These are phyloP conservation scores for Lordiphosa andalusiaca DNA, from an alignment of 2,888 invertebrate genomes.

Conservation along the genomic window DNA sequence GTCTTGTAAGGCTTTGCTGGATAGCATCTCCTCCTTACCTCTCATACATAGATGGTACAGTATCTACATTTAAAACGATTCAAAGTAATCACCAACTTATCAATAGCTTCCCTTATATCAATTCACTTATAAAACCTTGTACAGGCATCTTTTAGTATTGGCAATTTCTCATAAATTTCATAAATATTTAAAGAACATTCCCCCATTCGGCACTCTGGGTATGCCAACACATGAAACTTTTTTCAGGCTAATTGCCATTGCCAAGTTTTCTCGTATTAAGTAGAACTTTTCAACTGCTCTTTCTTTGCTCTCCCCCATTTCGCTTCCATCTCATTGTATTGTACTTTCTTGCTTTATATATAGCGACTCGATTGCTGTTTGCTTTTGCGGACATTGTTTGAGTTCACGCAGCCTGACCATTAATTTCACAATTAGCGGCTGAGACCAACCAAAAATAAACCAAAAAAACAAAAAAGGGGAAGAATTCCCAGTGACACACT, in stretches of 20 bases:
- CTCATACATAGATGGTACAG: no score
- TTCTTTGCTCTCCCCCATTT: conserved; percentile 17
- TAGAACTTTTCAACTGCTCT: conserved; percentile 54
- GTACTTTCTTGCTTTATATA: conserved; percentile 11
- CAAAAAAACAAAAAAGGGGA: not conserved
- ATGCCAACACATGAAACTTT: conserved; percentile 35
- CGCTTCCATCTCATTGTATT: conserved; percentile 7
- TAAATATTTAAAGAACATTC: conserved; percentile 29
- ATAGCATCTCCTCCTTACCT: no score
- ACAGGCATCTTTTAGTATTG: no score
- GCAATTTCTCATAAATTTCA: not conserved
- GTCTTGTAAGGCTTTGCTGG: no score
- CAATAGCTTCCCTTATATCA: no score
- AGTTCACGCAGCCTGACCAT: conserved; percentile 67
- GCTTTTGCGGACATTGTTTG: conserved; percentile 60
- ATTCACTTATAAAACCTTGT: no score
- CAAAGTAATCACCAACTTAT: no score
- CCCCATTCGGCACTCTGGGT: conserved; percentile 2
- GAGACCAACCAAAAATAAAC: not conserved
- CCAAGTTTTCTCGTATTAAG: conserved; percentile 64
- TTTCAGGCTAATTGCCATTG: conserved; percentile 66
- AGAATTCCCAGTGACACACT: conserved; percentile 29
- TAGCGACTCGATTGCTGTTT: conserved; percentile 47
- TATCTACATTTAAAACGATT: no score
- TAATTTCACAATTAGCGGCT: conserved; percentile 67